Conservation (phyloP, 35 echinoderm and acorn worm genomes). For the Antedon bifida region DNA sequence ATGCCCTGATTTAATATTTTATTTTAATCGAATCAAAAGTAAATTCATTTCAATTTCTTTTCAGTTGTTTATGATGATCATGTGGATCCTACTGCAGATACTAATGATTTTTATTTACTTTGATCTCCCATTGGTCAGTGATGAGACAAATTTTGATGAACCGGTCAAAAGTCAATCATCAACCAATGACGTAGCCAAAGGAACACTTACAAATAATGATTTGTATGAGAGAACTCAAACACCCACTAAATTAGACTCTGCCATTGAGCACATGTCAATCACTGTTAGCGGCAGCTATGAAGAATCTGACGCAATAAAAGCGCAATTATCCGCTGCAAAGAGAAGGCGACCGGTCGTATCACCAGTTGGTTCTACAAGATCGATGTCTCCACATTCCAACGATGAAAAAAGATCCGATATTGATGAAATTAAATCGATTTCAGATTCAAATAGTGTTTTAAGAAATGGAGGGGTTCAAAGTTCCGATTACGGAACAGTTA, state of each 20-base stretch:
- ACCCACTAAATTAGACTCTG: not conserved
- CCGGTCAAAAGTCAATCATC: not conserved
- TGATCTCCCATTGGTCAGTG: slow-evolving; percentile 48
- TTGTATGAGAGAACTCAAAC: not conserved
- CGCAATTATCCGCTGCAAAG: not conserved
- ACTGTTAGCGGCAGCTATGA: not conserved
- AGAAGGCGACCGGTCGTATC: not conserved
- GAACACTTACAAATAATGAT: not conserved
- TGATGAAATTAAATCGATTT: not conserved
- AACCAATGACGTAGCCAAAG: not conserved
- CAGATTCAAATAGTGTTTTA: not conserved
- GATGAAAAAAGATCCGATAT: not conserved
- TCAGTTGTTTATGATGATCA: slow-evolving; percentile 59
- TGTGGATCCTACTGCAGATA: slow-evolving; percentile 46
- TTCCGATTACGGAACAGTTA: not conserved
- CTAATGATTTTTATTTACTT: slow-evolving; percentile 51
- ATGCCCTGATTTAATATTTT: no score
- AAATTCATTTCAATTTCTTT: no score
- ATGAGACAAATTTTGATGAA: not conserved
- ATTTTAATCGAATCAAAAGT: no score
- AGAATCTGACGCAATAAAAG: not conserved
- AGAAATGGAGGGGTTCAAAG: not conserved
- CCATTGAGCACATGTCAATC: not conserved
- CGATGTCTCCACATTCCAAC: not conserved
- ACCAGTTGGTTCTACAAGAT: not conserved